Evolutionary conservation across 2,888 invertebrate genomes (phyloP), one percentile per base, ranked within the genome.

Genomic region (Rambutsinella grinnellia): DNA sequence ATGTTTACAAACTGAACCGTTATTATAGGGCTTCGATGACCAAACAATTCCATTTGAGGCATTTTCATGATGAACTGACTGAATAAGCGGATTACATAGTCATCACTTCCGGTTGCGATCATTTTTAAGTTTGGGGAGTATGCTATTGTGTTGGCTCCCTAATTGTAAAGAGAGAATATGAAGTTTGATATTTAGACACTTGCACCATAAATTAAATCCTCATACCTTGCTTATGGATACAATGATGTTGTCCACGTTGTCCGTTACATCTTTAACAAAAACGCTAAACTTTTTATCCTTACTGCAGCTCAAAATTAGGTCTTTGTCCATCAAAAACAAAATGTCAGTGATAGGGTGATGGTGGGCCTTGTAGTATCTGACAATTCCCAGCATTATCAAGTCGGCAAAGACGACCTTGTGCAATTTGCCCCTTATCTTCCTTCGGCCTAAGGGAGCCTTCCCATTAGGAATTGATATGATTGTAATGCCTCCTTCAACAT

Each of bases 101-200:
- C 85, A 23, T 84, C 83, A 65, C 84, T 83, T 8, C 84, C 85
- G 36, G 84, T 84, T 61, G 79, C 79, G 53, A 83, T 68, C 46
- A 81, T 61, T 66, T 81, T 81, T 8, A 81, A 56, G 17, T 53
- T 6, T 3, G 63, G 62, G 21, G 79, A 79, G 47, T 81, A 74
- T 0, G 80, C 65, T 17, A 81, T 61, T 15, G 49, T 68, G 54
- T 83, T 81, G n/a, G 79, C 79, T 19, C 83, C 83, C 79, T 80
- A 17, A n/a, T 49, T n/a, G 2, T 19, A 26, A 2, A 21, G 6
- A 58, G 8, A 60, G 23, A 3, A 46, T 3, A 56, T 26, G 1
- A 56, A 56, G 21, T 3, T 8, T 54, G 44, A 44, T 15, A 49
- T 15, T 49, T 49, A 46, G n/a, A 46, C 46, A 46, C 3, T 49